Evolutionary conservation across 2,113 vertebrate species (phyloP).

Genomic region (Aphelocoma coerulescens): DNA sequence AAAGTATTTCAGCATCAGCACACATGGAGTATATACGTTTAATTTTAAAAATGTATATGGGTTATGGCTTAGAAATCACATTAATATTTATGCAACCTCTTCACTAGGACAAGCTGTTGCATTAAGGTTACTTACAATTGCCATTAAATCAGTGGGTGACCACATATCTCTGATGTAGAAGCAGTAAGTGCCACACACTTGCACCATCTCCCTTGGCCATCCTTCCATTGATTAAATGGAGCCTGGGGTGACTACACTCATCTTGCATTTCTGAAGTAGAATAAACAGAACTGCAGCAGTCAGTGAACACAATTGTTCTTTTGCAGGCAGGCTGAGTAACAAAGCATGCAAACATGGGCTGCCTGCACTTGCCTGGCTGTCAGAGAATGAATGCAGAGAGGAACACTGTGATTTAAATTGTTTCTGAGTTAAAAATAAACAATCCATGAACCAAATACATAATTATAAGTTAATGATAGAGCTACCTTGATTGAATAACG

Average conservation of each 20-base stretch:
- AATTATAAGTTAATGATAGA: neutral
- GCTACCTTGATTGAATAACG: neutral
- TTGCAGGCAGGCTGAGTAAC: neutral
- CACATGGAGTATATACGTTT: neutral
- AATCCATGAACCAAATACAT: neutral
- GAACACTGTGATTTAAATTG: neutral
- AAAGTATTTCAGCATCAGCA: neutral
- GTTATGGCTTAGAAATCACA: neutral
- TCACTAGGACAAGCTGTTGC: neutral
- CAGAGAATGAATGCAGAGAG: neutral
- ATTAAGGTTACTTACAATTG: rapidly evolving
- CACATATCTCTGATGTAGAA: neutral
- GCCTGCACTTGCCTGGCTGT: neutral
- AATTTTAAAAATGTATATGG: neutral
- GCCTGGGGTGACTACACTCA: neutral
- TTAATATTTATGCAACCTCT: neutral
- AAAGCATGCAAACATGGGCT: neutral
- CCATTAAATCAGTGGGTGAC: neutral
- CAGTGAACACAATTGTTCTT: neutral
- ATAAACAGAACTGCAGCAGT: neutral
- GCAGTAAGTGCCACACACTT: neutral
- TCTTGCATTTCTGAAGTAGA: neutral
- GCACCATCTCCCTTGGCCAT: neutral
- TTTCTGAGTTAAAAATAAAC: neutral
- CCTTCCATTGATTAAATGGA: neutral